These are phyloP conservation scores for Papilio polyxenes DNA, from an alignment of 1,140 invertebrate genomes.

Conservation along the genomic window DNA sequence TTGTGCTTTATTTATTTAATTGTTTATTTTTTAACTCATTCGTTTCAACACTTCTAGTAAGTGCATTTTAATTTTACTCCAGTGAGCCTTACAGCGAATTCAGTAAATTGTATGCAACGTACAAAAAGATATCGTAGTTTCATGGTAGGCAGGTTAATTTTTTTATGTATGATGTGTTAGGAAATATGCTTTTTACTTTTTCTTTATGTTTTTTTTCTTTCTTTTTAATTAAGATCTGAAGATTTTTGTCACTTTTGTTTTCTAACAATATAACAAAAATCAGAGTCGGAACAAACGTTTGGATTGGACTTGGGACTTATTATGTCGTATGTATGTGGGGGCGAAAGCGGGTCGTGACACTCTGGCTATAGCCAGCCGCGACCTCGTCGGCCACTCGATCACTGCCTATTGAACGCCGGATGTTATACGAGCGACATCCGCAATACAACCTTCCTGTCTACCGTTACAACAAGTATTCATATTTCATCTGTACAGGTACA, in stretches of 20 bases:
- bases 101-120: too few species aligned
- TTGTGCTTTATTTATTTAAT: not conserved
- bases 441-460: not conserved
- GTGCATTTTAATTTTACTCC: too few species aligned
- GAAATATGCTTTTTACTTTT: too few species aligned
- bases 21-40: too few species aligned
- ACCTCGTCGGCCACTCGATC: slow-evolving; percentile 4
- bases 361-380: not conserved
- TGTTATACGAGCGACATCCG: slow-evolving; percentile 1
- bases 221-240: too few species aligned
- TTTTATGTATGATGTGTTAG: too few species aligned
- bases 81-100: too few species aligned
- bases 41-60: too few species aligned
- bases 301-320: not conserved
- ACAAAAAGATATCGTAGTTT: too few species aligned
- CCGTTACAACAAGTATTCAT: not conserved
- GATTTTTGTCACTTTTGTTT: too few species aligned
- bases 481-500: not conserved
- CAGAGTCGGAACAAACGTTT: not conserved
- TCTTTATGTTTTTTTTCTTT: too few species aligned
- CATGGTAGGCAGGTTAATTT: too few species aligned
- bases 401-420: not conserved
- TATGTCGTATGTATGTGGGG: not conserved
- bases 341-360: not conserved
- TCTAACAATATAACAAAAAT: not conserved